phyloP scores from a whole-genome alignment of 2,797 vertebrate species.

The Arctocebus calabarensis region DNA sequence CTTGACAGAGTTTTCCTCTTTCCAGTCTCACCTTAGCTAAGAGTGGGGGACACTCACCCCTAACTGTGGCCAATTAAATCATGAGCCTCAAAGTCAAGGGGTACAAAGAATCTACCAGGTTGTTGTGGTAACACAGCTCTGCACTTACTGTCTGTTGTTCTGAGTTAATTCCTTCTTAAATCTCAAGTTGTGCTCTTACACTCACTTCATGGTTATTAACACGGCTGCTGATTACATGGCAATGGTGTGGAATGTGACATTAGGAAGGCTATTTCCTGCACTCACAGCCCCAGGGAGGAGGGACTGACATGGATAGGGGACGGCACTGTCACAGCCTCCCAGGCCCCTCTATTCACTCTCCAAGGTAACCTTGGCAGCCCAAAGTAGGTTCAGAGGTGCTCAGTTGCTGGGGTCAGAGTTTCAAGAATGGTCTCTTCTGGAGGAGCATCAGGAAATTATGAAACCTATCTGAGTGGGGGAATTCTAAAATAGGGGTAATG shows the following conservation, averaged over 20 bases:
- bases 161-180: conserved; percentile 79
- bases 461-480: not conserved
- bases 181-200: conserved; percentile 35
- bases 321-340: not conserved
- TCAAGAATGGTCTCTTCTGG: not conserved
- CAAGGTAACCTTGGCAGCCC: not conserved
- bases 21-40: rapidly evolving
- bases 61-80: not conserved
- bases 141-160: conserved; percentile 70
- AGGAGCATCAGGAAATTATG: not conserved
- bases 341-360: not conserved
- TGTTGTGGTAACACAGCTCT: conserved; percentile 65
- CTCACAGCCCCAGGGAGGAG: not conserved
- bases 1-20: not conserved
- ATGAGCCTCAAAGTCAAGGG: not conserved
- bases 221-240: conserved; percentile 16
- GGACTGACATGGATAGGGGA: not conserved
- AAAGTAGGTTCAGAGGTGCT: not conserved
- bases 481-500: not conserved
- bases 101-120: not conserved
- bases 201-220: conserved; percentile 79
- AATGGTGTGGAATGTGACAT: not conserved
- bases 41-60: not conserved
- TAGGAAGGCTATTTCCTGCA: not conserved
- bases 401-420: not conserved